A percentile compares a stretch with the other conserved stretches of the same genome.
Evolutionary conservation across 2,888 invertebrate genomes (phyloP).

Genomic region (Achlya flavicornis): DNA sequence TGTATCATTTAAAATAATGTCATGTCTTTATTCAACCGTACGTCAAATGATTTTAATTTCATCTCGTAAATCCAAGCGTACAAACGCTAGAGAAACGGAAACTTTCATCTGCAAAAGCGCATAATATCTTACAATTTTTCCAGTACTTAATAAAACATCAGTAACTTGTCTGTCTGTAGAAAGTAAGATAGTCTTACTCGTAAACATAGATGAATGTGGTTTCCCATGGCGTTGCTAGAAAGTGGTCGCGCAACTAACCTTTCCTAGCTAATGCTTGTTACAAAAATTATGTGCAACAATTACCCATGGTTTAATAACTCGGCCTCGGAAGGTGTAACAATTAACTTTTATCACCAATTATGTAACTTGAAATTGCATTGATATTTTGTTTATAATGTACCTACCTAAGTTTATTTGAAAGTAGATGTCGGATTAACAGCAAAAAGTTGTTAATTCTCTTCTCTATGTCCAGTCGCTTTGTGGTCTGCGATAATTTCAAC

Average conservation of each 20-base stretch:
- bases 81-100: neutral
- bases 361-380: neutral
- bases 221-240: slow-evolving; percentile 76
- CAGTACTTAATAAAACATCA: slow-evolving; percentile 13
- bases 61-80: no score
- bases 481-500: neutral
- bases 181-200: slow-evolving; percentile 39
- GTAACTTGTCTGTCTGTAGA: slow-evolving; percentile 29
- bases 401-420: neutral
- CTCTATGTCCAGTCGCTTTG: neutral
- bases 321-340: neutral
- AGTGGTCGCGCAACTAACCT: slow-evolving; percentile 58
- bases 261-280: slow-evolving; percentile 40
- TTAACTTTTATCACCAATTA: neutral
- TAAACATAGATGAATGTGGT: slow-evolving; percentile 59
- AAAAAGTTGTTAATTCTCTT: neutral
- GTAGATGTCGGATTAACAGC: neutral
- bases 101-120: slow-evolving; percentile 4
- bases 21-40: neutral
- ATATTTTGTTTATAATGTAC: neutral
- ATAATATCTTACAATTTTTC: slow-evolving; percentile 3
- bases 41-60: no score
- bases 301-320: slow-evolving; percentile 8
- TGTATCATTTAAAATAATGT: no score
- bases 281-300: slow-evolving; percentile 38